Percentiles rank a stretch among this genome's conserved stretches.
phyloP scores from a whole-genome alignment of 2,888 invertebrate species.

The Entomobrya multifasciata region DNA sequence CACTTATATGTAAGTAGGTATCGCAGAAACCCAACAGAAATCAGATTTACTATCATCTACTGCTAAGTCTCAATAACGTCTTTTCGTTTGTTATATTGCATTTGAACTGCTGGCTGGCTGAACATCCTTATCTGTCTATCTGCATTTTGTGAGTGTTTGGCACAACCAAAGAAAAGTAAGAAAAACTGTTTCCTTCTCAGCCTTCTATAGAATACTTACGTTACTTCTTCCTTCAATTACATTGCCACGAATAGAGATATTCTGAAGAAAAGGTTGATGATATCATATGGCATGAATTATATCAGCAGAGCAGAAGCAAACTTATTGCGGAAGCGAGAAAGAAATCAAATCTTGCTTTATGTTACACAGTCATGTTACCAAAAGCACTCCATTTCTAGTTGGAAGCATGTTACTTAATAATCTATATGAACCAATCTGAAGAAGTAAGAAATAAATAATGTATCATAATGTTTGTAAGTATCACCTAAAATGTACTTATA shows the following conservation, averaged over 20 bases:
- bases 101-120: too few species aligned
- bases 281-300: not conserved
- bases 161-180: slow-evolving; percentile 1
- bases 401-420: not conserved
- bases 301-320: not conserved
- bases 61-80: too few species aligned
- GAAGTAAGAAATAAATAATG: not conserved
- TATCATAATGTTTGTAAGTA: not conserved
- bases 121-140: slow-evolving; percentile 1
- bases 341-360: not conserved
- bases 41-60: too few species aligned
- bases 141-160: not conserved
- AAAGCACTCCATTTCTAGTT: not conserved
- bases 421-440: not conserved
- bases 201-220: not conserved
- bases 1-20: not conserved
- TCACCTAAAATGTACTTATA: not conserved
- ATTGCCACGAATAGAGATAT: not conserved
- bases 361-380: not conserved
- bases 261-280: not conserved
- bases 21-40: too few species aligned
- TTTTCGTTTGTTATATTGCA: not conserved
- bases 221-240: not conserved
- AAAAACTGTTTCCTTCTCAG: not conserved
- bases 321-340: not conserved